A percentile compares a stretch with the other conserved stretches of the same genome.
Conservation (phyloP, 2,888 invertebrate genomes). For the Acanthosepion esculentum region DNA sequence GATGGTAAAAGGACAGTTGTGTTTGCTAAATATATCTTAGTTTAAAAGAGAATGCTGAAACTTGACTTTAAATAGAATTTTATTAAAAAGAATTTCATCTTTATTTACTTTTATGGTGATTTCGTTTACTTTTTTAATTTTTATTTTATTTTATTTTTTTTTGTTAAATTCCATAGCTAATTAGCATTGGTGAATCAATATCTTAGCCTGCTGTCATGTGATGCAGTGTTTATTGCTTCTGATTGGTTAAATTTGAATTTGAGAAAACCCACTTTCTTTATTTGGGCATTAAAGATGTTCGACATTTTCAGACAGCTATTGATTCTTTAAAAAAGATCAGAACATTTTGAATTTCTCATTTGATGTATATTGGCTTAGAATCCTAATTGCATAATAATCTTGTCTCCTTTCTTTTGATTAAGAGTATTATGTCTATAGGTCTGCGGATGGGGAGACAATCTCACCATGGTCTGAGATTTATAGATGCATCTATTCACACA, state of each 20-base stretch:
- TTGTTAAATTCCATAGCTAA: background rate
- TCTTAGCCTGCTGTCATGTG: background rate
- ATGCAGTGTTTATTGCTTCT: background rate
- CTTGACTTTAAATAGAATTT: no score
- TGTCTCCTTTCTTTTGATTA: background rate
- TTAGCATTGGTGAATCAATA: background rate
- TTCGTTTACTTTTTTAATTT: no score
- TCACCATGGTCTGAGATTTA: background rate
- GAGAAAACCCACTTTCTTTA: background rate
- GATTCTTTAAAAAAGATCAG: background rate
- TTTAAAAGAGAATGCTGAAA: no score
- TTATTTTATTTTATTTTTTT: background rate
- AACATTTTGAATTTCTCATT: background rate
- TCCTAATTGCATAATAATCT: background rate
- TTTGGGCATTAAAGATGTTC: background rate
- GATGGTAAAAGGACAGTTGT: no score
- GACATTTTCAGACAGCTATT: background rate
- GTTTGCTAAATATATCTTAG: no score
- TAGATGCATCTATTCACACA: background rate
- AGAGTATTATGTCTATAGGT: background rate
- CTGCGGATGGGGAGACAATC: background rate
- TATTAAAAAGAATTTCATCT: no score
- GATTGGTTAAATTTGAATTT: background rate
- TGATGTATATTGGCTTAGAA: background rate
- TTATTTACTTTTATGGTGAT: no score